Conservation (phyloP, 1,140 invertebrate species). For the Bombus sibiricus region DNA sequence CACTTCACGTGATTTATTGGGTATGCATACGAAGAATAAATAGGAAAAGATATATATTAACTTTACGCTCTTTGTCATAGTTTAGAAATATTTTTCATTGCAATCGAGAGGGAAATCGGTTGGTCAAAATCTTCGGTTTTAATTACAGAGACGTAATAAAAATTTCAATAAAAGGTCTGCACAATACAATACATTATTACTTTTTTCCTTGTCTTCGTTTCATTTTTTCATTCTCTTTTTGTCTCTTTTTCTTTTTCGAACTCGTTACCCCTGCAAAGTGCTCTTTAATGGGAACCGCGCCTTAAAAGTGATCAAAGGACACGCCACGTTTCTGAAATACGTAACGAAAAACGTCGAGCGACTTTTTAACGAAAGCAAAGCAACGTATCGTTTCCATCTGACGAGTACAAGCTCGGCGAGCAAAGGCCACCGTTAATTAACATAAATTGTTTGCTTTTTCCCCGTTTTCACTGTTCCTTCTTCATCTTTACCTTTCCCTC, state of each 20-base stretch:
- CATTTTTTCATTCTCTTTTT: neutral
- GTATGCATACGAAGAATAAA: too few species aligned
- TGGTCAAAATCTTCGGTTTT: neutral
- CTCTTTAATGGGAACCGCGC: slow-evolving; percentile 49
- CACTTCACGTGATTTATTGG: too few species aligned
- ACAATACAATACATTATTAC: slow-evolving; percentile 16
- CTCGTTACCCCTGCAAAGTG: slow-evolving; percentile 32
- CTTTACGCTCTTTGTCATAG: too few species aligned
- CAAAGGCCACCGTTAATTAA: slow-evolving; percentile 78
- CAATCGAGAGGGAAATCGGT: neutral
- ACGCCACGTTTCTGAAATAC: slow-evolving; percentile 54
- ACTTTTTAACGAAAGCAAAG: slow-evolving; percentile 59
- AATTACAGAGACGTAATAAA: neutral
- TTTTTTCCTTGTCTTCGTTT: neutral
- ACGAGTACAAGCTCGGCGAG: slow-evolving; percentile 27
- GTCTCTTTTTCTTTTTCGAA: neutral
- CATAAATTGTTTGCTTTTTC: slow-evolving; percentile 76
- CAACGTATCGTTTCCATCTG: slow-evolving; percentile 50
- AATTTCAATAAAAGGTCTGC: neutral
- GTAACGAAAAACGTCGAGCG: slow-evolving; percentile 56
- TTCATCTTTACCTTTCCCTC: neutral
- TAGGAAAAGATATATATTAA: too few species aligned
- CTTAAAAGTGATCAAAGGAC: slow-evolving; percentile 65
- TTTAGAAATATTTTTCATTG: neutral
- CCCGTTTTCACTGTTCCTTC: slow-evolving; percentile 53